Conservation (phyloP, 2,888 invertebrate species). For the Periphyllus acericola region DNA sequence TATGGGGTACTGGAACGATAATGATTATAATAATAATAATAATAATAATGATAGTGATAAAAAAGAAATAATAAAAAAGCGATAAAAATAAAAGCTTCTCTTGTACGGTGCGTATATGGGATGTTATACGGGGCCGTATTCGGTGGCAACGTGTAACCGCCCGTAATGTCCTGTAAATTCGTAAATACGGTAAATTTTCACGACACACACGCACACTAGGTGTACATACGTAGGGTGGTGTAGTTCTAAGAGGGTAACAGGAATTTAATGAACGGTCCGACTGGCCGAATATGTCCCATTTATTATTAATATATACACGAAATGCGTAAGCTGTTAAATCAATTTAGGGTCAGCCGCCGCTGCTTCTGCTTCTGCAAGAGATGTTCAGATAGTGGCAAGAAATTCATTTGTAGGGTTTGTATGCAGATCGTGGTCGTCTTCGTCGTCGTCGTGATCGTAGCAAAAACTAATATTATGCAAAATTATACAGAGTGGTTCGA, state of each 20-base stretch:
- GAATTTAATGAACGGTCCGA: slow-evolving; percentile 37
- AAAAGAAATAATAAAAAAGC: slow-evolving; percentile 6
- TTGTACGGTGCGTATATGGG: not conserved
- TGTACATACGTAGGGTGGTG: not conserved
- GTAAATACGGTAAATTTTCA: slow-evolving; percentile 8
- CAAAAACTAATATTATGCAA: slow-evolving; percentile 46
- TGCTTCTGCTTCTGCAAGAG: not conserved
- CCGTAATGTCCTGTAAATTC: slow-evolving; percentile 18
- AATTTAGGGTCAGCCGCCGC: slow-evolving; percentile 34
- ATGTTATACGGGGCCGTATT: not conserved
- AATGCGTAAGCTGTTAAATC: slow-evolving; percentile 45
- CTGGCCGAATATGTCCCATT: slow-evolving; percentile 9
- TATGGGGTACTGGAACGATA: not conserved
- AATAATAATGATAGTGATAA: slow-evolving; percentile 2
- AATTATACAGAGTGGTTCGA: slow-evolving; percentile 30
- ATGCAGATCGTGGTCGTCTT: not conserved
- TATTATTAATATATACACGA: slow-evolving; percentile 42
- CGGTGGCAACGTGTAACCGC: not conserved
- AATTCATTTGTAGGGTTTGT: slow-evolving; percentile 36
- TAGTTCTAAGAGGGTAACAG: not conserved
- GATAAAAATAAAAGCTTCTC: slow-evolving; percentile 15
- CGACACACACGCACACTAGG: not conserved
- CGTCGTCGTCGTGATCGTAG: not conserved
- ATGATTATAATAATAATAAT: slow-evolving; percentile 32
- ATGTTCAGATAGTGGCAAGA: slow-evolving; percentile 21